phyloP scores from a whole-genome alignment of 2,888 invertebrate species.

The Lasius platythorax region DNA sequence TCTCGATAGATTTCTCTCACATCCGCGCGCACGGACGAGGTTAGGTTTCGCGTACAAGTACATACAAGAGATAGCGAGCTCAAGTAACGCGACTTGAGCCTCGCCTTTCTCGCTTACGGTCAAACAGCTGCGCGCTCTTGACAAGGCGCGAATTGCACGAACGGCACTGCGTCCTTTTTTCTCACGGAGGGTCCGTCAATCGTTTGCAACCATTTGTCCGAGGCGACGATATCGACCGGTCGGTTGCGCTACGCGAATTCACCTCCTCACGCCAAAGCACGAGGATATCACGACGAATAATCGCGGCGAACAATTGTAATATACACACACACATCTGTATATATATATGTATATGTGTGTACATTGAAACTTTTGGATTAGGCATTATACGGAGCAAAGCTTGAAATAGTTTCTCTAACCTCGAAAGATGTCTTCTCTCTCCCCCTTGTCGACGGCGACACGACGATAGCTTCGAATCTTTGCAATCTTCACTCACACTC shows the following conservation, averaged over 20 bases:
- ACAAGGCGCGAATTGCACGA: background rate
- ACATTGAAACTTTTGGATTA: background rate
- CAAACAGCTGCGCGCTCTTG: background rate
- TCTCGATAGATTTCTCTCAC: slow-evolving; percentile 32
- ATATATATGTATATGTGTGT: background rate
- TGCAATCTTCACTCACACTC: background rate
- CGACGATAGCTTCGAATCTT: background rate
- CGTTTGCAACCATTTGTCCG: background rate
- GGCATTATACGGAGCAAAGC: background rate
- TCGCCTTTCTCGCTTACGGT: background rate
- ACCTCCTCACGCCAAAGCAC: background rate
- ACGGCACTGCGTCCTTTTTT: background rate
- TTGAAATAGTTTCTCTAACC: slow-evolving; percentile 33
- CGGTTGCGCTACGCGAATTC: background rate
- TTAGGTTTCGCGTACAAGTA: slow-evolving; percentile 13
- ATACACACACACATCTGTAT: background rate
- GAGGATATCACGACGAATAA: background rate
- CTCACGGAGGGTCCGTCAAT: background rate
- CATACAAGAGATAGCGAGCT: background rate
- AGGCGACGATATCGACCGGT: slow-evolving; percentile 20
- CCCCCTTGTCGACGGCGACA: background rate
- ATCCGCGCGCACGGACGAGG: slow-evolving; percentile 18
- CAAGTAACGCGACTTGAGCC: background rate
- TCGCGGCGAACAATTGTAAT: background rate
- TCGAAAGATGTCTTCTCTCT: background rate